phyloP scores from a whole-genome alignment of 2,888 invertebrate species.

The Eremobia ochroleuca region DNA sequence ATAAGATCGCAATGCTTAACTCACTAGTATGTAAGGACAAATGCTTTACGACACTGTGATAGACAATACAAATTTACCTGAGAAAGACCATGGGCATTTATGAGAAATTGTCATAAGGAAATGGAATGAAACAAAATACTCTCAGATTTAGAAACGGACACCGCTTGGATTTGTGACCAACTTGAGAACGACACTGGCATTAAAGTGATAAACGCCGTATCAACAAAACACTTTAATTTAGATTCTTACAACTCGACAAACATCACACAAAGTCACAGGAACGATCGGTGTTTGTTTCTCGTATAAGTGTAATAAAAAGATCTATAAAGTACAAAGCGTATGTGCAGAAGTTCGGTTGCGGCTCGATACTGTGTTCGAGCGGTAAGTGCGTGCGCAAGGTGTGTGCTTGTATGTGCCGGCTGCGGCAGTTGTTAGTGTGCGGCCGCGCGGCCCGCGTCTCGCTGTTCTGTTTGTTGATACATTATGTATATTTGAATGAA shows the following conservation, averaged over 20 bases:
- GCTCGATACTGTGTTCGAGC: slow-evolving; percentile 79
- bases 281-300: slow-evolving; percentile 70
- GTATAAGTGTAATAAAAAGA: slow-evolving; percentile 68
- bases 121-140: slow-evolving; percentile 77
- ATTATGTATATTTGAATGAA: slow-evolving; percentile 91
- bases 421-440: slow-evolving; percentile 69
- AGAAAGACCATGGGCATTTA: slow-evolving; percentile 86
- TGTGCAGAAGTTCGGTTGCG: slow-evolving; percentile 89
- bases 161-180: slow-evolving; percentile 73
- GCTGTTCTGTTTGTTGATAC: slow-evolving; percentile 91
- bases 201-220: slow-evolving; percentile 9
- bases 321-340: slow-evolving; percentile 86
- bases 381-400: slow-evolving; percentile 70
- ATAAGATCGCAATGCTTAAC: slow-evolving; percentile 89
- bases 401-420: slow-evolving; percentile 66
- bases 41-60: slow-evolving; percentile 91
- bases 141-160: slow-evolving; percentile 74
- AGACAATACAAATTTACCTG: slow-evolving; percentile 87
- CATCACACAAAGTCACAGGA: slow-evolving; percentile 55
- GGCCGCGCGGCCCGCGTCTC: slow-evolving; percentile 84
- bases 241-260: slow-evolving; percentile 28
- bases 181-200: slow-evolving; percentile 15
- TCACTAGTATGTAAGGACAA: slow-evolving; percentile 91
- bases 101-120: slow-evolving; percentile 76
- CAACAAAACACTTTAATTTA: slow-evolving; percentile 17